Conservation (phyloP, 2,113 vertebrate genomes). For the Pseudorectes ferrugineus region DNA sequence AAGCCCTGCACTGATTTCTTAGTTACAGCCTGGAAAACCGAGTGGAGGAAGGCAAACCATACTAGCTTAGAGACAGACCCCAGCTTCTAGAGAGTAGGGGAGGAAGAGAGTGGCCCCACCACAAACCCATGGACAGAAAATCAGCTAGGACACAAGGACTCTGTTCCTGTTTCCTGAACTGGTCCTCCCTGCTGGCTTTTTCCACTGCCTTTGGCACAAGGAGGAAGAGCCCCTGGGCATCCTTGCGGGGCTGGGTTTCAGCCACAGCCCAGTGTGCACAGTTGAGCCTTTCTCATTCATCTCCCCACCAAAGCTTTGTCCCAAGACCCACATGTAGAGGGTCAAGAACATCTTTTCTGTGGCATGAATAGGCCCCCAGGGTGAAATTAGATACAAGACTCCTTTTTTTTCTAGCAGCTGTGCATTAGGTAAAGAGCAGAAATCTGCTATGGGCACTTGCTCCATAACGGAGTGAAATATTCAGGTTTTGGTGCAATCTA, state of each 20-base stretch:
- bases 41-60: neutral
- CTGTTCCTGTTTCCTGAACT: neutral
- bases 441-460: neutral
- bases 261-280: neutral
- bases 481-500: neutral
- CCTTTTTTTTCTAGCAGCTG: neutral
- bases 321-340: neutral
- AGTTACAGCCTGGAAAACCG: neutral
- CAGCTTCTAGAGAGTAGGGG: neutral
- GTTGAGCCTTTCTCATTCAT: neutral
- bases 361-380: neutral
- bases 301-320: neutral
- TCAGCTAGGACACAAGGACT: neutral
- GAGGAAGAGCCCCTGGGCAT: neutral
- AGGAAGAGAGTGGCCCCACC: neutral
- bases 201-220: neutral
- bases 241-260: accelerated
- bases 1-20: neutral
- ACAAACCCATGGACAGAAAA: neutral
- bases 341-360: neutral
- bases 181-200: neutral
- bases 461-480: neutral
- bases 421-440: neutral
- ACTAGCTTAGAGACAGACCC: neutral
- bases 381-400: neutral